phyloP scores from a whole-genome alignment of 2,888 invertebrate species.

The Andrena fulva region DNA sequence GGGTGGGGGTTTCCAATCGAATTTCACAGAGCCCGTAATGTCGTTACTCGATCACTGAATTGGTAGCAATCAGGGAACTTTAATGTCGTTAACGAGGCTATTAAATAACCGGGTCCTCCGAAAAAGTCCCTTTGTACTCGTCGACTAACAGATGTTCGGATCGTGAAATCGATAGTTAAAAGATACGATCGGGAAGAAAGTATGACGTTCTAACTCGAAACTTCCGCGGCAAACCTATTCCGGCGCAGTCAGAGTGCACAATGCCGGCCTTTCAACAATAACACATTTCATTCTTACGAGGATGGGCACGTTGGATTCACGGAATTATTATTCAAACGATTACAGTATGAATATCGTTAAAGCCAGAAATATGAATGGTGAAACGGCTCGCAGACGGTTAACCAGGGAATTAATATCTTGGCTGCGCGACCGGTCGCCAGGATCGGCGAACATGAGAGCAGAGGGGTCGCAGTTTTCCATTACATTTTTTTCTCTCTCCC shows the following conservation, averaged over 20 bases:
- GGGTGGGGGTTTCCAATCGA: constrained; percentile 45
- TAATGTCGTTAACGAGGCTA: constrained; percentile 66
- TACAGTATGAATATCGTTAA: constrained; percentile 19
- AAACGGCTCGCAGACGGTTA: constrained; percentile 52
- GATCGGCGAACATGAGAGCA: constrained; percentile 33
- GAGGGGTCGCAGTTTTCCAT: constrained; percentile 62
- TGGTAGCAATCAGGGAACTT: constrained; percentile 66
- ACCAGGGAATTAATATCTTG: constrained; percentile 65
- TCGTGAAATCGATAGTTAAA: constrained; percentile 14
- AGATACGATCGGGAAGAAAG: too few species aligned
- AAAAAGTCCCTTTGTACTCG: constrained; percentile 53
- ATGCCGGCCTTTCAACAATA: too few species aligned
- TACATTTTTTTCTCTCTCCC: constrained; percentile 48
- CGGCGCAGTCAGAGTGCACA: too few species aligned
- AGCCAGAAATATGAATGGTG: not conserved
- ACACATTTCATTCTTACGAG: not conserved
- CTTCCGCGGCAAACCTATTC: too few species aligned
- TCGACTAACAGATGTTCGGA: constrained; percentile 37
- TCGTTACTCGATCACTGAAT: constrained; percentile 62
- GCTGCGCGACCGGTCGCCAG: constrained; percentile 44
- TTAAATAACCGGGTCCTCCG: constrained; percentile 52
- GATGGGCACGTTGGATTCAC: not conserved
- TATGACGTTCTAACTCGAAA: too few species aligned
- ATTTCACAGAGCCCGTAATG: constrained; percentile 60
- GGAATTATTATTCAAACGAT: constrained; percentile 1